Evolutionary conservation across 2,797 vertebrate species (phyloP).

Genomic region (Chloroceryle inda): DNA sequence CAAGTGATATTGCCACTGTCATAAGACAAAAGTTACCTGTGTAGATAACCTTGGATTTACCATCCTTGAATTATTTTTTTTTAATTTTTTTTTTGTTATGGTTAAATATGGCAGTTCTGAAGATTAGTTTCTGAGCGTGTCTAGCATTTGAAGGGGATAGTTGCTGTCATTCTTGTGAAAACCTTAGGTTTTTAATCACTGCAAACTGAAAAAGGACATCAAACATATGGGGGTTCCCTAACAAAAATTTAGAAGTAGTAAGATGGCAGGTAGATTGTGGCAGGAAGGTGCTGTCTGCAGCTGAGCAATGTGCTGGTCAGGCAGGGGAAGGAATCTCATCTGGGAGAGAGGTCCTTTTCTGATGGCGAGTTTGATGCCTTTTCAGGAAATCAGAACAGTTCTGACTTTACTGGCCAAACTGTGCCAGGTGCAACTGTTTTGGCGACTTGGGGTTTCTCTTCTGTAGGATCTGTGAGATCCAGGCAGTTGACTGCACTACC

Average conservation of each 20-base stretch:
- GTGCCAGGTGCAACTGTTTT: background rate
- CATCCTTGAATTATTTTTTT: background rate
- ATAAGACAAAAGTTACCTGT: background rate
- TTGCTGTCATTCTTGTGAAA: background rate
- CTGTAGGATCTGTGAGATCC: slow-evolving; percentile 95
- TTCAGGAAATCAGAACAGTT: background rate
- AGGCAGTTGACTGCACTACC: slow-evolving; percentile 94
- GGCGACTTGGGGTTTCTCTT: background rate
- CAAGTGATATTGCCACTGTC: background rate
- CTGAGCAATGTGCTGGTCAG: background rate
- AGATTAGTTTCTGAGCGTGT: background rate
- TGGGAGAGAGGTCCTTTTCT: background rate
- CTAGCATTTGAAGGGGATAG: background rate
- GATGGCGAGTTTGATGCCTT: background rate
- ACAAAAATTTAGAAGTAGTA: background rate
- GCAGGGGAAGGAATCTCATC: background rate
- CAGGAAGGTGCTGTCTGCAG: background rate
- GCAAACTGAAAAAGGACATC: background rate
- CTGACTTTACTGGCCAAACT: background rate
- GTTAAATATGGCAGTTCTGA: background rate
- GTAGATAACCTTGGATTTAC: background rate
- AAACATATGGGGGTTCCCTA: background rate
- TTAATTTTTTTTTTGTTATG: background rate
- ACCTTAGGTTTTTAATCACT: background rate
- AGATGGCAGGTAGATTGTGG: background rate